Base-by-base conservation (phyloP, 2,113 vertebrate species). In the Ochotona princeps region DNA sequence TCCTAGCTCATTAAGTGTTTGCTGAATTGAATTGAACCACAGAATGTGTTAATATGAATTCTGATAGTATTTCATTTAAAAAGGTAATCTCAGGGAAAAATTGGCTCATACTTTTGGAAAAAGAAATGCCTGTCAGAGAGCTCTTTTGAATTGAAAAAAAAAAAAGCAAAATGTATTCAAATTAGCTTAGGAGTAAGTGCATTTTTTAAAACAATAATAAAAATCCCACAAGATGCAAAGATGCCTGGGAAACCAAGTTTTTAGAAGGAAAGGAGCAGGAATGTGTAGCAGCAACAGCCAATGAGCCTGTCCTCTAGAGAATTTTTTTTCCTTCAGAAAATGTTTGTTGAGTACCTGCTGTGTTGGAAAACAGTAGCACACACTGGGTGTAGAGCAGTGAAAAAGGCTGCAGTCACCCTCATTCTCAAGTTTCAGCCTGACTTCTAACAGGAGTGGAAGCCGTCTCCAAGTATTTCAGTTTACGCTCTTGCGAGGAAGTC, bases 121-220 rank as follows among this genome's bases (percentile, higher is more conserved):
- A 30, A 60, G 44, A 57, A 35, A 65, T 57, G 17, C 2, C 1
- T 54, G 3, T 51, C 28, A 63, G 83, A 73, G 21, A 25, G 13
- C 5, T 87, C 35, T 75, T 83, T 35, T 60, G 13, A 61, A 65
- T 92, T 44, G 51, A 90, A 88, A 83, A 60, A 90, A 90, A 81
- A 80, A 60, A 90, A 79, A 26, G 8, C 0, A 9, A 87, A 76
- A 80, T 60, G 23, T 90, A 51, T 49, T 91, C 35, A 94, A 75
- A 72, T 87, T 60, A 73, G 63, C 14, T 17, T 60, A 87, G 60
- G 57, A 30, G 10, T 60, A 94, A 87, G 28, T 80, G 5, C 26
- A 8, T 30, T 91, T 89, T 81, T 63, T 69, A 44, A 7, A 79
- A 84, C 60, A 83, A 87, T 92, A 47, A 61, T 60, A 65, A 81